Percentiles rank a stretch among this genome's conserved stretches.
Conservation (phyloP, 2,113 vertebrate genomes). For the Megaceryle maxima region DNA sequence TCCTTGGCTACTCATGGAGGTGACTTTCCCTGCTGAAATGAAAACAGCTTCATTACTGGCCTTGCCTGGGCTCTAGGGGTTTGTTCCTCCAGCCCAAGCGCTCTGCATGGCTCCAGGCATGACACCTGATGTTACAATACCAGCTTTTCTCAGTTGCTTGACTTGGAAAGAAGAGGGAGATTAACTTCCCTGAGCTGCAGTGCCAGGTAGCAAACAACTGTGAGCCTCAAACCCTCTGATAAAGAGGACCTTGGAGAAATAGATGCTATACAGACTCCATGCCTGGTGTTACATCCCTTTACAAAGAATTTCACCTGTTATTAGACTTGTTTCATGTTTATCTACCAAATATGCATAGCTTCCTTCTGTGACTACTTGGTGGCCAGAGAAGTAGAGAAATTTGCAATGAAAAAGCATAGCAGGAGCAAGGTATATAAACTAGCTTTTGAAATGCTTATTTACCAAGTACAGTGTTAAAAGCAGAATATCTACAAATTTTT, state of each 20-base stretch:
- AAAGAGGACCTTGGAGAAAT: neutral
- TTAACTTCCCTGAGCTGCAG: neutral
- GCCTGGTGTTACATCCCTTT: neutral
- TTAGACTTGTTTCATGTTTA: neutral
- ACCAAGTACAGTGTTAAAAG: neutral
- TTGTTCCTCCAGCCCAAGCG: neutral
- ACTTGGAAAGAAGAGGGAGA: neutral
- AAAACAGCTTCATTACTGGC: neutral
- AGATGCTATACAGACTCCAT: neutral
- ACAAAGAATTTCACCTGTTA: neutral
- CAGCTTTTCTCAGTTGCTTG: neutral
- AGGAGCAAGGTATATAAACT: neutral
- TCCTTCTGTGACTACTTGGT: neutral
- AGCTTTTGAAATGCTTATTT: neutral
- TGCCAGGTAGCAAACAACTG: neutral
- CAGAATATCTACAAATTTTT: neutral
- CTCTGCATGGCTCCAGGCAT: fast-evolving
- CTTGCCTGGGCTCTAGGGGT: neutral
- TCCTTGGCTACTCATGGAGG: neutral
- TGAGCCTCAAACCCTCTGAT: neutral
- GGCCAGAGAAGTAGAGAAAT: neutral
- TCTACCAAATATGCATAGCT: neutral
- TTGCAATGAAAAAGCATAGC: neutral
- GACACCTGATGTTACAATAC: neutral
- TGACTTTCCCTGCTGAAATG: neutral